Evolutionary conservation across 2,113 vertebrate genomes (phyloP).

Genomic region (Lepisosteus oculatus): DNA sequence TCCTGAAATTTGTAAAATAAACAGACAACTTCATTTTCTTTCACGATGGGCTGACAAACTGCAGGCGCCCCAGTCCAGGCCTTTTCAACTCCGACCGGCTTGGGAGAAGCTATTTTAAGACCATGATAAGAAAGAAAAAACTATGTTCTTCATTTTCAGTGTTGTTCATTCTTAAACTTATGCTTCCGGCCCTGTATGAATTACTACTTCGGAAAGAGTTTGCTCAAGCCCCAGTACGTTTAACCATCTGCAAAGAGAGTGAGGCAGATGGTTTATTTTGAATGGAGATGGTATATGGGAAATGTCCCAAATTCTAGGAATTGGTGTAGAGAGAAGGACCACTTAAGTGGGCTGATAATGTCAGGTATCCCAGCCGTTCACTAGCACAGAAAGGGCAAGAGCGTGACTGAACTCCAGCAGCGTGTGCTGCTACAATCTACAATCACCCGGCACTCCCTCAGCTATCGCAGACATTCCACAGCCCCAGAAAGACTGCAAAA

Average conservation of each 20-base stretch:
- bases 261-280: neutral
- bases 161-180: too few species aligned
- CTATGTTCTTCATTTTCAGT: too few species aligned
- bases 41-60: neutral
- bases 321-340: slow-evolving; percentile 19
- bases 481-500: neutral
- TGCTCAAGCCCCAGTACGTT: too few species aligned
- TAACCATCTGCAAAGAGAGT: too few species aligned
- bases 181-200: too few species aligned
- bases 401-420: slow-evolving; percentile 32
- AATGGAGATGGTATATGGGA: neutral
- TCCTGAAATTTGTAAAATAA: too few species aligned
- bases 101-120: too few species aligned
- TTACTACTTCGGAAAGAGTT: too few species aligned
- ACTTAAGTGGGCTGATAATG: slow-evolving; percentile 32
- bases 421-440: slow-evolving; percentile 30
- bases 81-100: too few species aligned
- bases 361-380: slow-evolving; percentile 12
- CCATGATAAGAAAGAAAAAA: too few species aligned
- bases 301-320: slow-evolving; percentile 19
- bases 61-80: neutral
- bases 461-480: slow-evolving; percentile 21
- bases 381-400: slow-evolving; percentile 21
- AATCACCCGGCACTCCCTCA: slow-evolving; percentile 39
- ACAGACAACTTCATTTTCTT: neutral